phyloP scores from a whole-genome alignment of 2,888 invertebrate genomes.

The Lapara coniferarum region DNA sequence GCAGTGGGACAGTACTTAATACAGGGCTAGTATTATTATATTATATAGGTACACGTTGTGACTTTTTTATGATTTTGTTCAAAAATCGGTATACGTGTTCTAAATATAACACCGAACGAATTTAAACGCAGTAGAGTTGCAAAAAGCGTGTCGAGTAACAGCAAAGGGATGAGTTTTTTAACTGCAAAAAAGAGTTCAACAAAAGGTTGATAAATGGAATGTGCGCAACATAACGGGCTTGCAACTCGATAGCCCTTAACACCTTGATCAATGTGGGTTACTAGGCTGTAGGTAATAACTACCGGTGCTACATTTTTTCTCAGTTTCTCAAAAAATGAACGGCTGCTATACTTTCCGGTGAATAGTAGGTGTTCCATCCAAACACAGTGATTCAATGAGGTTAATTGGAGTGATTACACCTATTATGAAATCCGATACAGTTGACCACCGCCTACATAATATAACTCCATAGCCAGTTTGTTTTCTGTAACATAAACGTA shows the following conservation, averaged over 20 bases:
- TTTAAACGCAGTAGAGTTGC: slow-evolving; percentile 21
- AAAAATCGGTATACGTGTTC: slow-evolving; percentile 2
- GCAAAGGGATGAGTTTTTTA: slow-evolving; percentile 59
- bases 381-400: neutral
- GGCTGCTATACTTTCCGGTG: slow-evolving; percentile 49
- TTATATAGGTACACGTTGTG: neutral
- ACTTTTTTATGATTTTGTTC: neutral
- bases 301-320: slow-evolving; percentile 66
- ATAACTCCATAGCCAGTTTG: no score
- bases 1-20: no score
- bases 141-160: slow-evolving; percentile 48
- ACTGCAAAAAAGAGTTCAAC: slow-evolving; percentile 63
- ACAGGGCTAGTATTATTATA: no score
- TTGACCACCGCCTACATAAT: no score
- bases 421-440: neutral
- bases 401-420: no score
- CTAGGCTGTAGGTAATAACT: slow-evolving; percentile 59
- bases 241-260: slow-evolving; percentile 78
- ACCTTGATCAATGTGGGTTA: slow-evolving; percentile 83
- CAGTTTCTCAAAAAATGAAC: slow-evolving; percentile 67
- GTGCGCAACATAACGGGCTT: slow-evolving; percentile 68
- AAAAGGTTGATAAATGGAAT: slow-evolving; percentile 62
- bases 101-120: neutral
- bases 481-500: no score
- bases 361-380: no score